Conservation (phyloP, 1,140 invertebrate species). For the Pogonus chalceus region DNA sequence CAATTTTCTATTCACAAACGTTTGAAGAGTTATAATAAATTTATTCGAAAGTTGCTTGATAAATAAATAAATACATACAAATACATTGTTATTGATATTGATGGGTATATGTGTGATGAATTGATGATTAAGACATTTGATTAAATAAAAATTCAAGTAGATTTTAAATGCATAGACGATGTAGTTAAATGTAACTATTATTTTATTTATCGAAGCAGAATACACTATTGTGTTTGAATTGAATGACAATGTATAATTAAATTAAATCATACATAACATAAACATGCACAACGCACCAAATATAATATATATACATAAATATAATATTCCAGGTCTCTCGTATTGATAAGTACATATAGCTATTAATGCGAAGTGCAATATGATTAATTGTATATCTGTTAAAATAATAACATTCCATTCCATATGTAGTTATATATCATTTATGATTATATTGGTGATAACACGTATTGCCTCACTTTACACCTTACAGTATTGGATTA, state of each 20-base stretch:
- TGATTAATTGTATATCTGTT: constrained; percentile 1
- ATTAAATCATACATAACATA: neutral
- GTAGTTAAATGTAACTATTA: neutral
- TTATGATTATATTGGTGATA: constrained; percentile 1
- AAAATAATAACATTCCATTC: neutral
- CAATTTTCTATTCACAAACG: neutral
- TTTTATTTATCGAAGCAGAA: neutral
- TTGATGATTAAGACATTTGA: too few species aligned
- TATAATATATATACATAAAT: too few species aligned
- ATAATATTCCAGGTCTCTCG: constrained; percentile 2
- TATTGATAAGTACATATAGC: neutral
- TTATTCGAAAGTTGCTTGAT: too few species aligned
- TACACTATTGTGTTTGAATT: neutral
- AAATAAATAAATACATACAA: too few species aligned
- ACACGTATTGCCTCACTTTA: constrained; percentile 4
- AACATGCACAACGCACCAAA: constrained; percentile 3
- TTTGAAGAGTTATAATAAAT: neutral
- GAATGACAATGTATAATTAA: neutral
- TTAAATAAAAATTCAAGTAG: too few species aligned
- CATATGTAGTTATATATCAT: constrained; percentile 3
- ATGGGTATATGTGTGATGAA: too few species aligned
- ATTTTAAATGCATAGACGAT: constrained; percentile 5
- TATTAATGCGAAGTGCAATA: neutral
- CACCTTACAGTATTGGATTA: constrained; percentile 7
- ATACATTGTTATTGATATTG: too few species aligned